These are phyloP conservation scores for Semicossyphus pulcher DNA, from an alignment of 2,113 vertebrate species.

Conservation along the genomic window DNA sequence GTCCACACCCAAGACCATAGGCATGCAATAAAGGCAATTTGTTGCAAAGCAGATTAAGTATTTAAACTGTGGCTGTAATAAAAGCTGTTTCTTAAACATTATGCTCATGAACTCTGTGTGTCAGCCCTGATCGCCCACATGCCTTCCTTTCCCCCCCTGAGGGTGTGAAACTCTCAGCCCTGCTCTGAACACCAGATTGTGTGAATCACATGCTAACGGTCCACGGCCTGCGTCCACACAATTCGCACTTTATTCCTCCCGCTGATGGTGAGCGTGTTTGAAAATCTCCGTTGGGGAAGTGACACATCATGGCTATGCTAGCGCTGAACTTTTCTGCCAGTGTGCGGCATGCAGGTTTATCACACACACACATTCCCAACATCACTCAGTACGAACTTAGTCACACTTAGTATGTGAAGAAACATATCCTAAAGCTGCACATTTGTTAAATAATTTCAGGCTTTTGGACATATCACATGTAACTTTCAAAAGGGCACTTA, in stretches of 20 bases:
- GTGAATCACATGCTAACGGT: constrained; percentile 66
- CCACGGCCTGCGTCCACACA: constrained; percentile 20
- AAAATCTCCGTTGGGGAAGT: constrained; percentile 42
- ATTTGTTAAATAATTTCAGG: background rate
- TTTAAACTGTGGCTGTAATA: constrained; percentile 3
- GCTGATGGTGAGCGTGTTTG: constrained; percentile 48
- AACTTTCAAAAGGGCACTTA: background rate
- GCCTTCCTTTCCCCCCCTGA: constrained; percentile 17
- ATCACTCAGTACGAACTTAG: background rate
- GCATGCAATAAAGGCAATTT: constrained; percentile 12
- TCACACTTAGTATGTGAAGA: background rate
- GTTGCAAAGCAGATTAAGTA: background rate
- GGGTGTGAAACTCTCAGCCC: constrained; percentile 32
- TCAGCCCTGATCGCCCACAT: constrained; percentile 51
- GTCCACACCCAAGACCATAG: no score
- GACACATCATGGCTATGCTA: constrained; percentile 13
- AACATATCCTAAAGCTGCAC: background rate
- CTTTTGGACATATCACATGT: background rate
- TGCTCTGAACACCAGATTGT: constrained; percentile 37
- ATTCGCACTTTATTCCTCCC: constrained; percentile 47
- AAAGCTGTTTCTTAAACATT: constrained; percentile 21
- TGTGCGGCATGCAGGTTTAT: background rate
- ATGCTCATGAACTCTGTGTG: constrained; percentile 27
- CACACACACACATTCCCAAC: constrained; percentile 1
- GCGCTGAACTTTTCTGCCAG: background rate